Evolutionary conservation across 1,140 invertebrate species (phyloP), one percentile per base, ranked within the genome.

Genomic region (Phortica variegata): DNA sequence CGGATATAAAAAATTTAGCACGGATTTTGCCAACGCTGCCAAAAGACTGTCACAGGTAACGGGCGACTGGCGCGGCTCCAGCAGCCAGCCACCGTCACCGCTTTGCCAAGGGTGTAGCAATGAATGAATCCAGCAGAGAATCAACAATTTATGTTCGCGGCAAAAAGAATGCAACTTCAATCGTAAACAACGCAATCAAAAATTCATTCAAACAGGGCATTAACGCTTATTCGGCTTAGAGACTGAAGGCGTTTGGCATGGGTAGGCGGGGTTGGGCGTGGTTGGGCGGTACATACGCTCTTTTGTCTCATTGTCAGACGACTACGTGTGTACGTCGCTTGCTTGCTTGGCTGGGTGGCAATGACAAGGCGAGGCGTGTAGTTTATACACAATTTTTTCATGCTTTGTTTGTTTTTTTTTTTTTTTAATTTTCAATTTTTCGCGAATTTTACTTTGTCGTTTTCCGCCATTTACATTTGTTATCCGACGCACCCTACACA

Each of bases 101-200:
- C n/a, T n/a, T n/a, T n/a, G 33, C 12, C 6, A 7, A 36, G 4
- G 13, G 6, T 12, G n/a, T 5, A 16, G 33, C n/a, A 4, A 36
- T 36, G 12, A 13, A 36, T 36, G n/a, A n/a, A n/a, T n/a, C 33
- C n/a, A n/a, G 15, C 12, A 36, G 7, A 38, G 31, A 65, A 47
- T 47, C 42, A 32, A 19, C 32, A 34, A 42, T 23, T 42, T 26
- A 29, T 42, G 26, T 26, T 7, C 0, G 29, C 23, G 20, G 17
- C 33, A 43, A 48, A 43, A 60, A 69, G 13, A 18, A 38, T 17
- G 43, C n/a, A 74, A 75, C 73, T 75, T 75, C 65, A 75, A 75
- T 74, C 72, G 72, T 75, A 75, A 74, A 75, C 72, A 75, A 75
- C 60, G 68, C 72, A 75, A 75, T 75, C 72, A 73, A 75, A 75